These are phyloP conservation scores for Drosophila dunni DNA, from an alignment of 1,140 invertebrate genomes.

Conservation along the genomic window DNA sequence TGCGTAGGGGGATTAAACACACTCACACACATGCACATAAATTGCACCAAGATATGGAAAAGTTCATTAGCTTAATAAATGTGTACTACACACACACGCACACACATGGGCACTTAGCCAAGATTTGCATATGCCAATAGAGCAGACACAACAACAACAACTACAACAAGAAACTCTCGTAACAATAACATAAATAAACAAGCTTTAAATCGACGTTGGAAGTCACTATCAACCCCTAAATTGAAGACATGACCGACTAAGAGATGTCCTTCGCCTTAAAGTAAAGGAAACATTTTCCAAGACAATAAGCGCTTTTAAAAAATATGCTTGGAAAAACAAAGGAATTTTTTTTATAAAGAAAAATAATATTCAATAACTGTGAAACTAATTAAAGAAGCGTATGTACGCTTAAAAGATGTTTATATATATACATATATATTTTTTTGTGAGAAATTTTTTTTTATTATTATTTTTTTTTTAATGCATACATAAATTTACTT, in stretches of 20 bases:
- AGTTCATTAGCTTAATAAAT: conserved; percentile 54
- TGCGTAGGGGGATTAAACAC: neutral
- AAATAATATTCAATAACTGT: no score
- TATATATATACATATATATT: no score
- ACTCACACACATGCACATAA: conserved; percentile 8
- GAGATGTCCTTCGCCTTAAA: no score
- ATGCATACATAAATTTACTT: no score
- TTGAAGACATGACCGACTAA: conserved; percentile 31
- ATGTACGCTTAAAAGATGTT: no score
- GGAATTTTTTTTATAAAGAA: no score
- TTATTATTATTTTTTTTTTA: no score
- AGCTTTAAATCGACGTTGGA: conserved; percentile 57
- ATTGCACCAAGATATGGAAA: conserved; percentile 44
- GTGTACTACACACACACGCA: conserved; percentile 17
- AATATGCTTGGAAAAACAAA: no score
- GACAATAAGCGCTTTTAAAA: no score
- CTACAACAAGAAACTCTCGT: conserved; percentile 31
- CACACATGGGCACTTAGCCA: conserved; percentile 9
- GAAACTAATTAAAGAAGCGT: no score
- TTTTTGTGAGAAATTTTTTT: no score
- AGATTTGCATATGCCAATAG: conserved; percentile 6
- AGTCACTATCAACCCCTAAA: conserved; percentile 53
- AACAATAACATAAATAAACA: conserved; percentile 64
- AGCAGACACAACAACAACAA: conserved; percentile 7
- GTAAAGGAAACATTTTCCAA: no score